Evolutionary conservation across 2,888 invertebrate genomes (phyloP), one percentile per base, ranked within the genome.

Genomic region (Drosophila suboccidentalis): DNA sequence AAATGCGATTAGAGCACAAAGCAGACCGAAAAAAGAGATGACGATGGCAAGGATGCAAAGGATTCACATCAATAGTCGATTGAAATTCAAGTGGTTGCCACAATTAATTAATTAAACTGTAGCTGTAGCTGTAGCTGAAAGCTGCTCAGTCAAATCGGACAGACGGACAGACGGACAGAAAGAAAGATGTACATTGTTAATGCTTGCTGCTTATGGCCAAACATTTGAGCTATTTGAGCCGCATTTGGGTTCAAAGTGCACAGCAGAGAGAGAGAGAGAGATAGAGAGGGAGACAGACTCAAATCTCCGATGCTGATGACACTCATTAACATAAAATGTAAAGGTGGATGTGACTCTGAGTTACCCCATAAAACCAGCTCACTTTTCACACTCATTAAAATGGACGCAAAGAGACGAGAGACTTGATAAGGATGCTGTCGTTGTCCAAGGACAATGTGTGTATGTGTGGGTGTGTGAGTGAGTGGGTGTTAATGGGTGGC

Each of bases 341-440:
- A 85, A 82, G 87, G 80, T 89, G 87, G 3, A 50, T 15, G 8
- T 15, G 43, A 44, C 47, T 34, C 36, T 36, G n/a, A 36, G 50
- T 57, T 57, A 63, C 38, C 68, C 74, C 76, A 89, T 84, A 87
- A 89, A 85, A 80, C 66, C 80, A 77, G 74, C 82, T 89, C 90
- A 85, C 80, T 87, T 85, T 85, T 87, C 89, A 75, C 89, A 85
- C 80, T 85, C 90, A 85, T 85, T 89, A 85, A 85, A 89, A 87
- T 75, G 87, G 58, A 69, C 69, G 55, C 32, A 55, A 29, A 29
- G 70, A 53, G 59, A 53, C 49, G 44, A 54, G 47, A 13, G 26
- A 36, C 38, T 22, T 57, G 83, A 82, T 80, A 80, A 80, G 74
- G 63, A 78, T 53, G 19, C 34, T 36, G 32, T 53, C 39, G 11